These are phyloP conservation scores for Hippocampus kuda DNA, from an alignment of 2,797 vertebrate genomes.

Conservation along the genomic window DNA sequence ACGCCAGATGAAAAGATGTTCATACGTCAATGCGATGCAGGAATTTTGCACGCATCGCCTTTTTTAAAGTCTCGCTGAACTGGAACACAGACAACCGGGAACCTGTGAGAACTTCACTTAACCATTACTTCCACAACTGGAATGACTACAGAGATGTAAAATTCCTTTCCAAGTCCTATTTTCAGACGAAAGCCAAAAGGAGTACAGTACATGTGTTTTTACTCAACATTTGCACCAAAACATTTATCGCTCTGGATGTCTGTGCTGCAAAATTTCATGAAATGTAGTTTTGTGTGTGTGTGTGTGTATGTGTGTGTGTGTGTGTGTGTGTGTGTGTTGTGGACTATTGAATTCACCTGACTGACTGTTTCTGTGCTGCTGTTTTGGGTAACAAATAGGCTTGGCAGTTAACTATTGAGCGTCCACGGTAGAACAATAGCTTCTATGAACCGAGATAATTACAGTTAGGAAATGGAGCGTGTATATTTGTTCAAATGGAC, in stretches of 20 bases:
- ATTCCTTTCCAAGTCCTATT: too few species aligned
- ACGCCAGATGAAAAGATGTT: conserved; percentile 53
- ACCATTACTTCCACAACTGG: background rate
- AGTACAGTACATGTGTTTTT: background rate
- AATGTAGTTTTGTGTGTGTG: too few species aligned
- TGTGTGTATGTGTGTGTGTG: too few species aligned
- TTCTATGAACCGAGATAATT: too few species aligned
- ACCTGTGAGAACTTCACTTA: background rate
- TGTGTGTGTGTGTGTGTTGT: too few species aligned
- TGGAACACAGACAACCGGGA: background rate
- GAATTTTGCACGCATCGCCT: conserved; percentile 32
- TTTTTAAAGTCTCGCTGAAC: conserved; percentile 19
- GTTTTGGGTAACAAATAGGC: background rate
- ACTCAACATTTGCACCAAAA: background rate
- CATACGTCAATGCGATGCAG: conserved; percentile 41
- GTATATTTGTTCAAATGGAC: background rate
- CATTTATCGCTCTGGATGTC: too few species aligned
- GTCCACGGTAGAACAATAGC: background rate
- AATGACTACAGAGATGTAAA: background rate
- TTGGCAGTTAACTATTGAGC: background rate
- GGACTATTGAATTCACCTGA: background rate
- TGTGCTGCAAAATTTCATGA: too few species aligned
- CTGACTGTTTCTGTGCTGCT: background rate
- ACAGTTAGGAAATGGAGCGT: background rate
- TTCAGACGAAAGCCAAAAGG: background rate